These are phyloP conservation scores for Lasioglossum calceatum DNA, from an alignment of 2,888 invertebrate genomes.

Conservation along the genomic window DNA sequence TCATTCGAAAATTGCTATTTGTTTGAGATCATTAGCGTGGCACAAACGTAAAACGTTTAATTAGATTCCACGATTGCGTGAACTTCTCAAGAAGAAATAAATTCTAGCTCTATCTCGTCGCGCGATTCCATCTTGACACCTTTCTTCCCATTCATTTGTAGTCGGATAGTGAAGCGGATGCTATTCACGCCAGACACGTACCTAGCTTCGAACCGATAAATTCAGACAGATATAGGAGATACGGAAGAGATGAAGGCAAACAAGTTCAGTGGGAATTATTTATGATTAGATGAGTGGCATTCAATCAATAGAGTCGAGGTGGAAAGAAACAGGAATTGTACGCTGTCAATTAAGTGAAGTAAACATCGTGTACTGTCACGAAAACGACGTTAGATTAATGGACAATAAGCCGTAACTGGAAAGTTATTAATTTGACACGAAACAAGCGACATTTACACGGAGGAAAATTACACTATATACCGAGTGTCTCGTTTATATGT, in stretches of 20 bases:
- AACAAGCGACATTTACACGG: background rate
- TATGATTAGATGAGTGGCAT: background rate
- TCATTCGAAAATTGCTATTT: background rate
- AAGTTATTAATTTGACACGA: background rate
- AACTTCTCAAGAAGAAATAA: background rate
- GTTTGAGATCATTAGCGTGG: background rate
- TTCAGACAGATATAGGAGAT: background rate
- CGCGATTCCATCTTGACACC: background rate
- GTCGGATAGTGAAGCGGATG: background rate
- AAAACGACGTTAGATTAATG: background rate
- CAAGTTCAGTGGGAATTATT: slow-evolving; percentile 6
- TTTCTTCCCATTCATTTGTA: background rate
- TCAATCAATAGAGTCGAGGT: background rate
- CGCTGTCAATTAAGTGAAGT: background rate
- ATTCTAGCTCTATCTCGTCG: background rate
- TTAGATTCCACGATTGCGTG: background rate
- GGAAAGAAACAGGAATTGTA: background rate
- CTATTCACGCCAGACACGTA: slow-evolving; percentile 4
- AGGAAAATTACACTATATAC: background rate
- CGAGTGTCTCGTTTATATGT: no score
- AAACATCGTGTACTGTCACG: background rate
- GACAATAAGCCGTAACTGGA: background rate
- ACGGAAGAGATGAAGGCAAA: background rate
- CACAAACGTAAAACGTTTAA: background rate
- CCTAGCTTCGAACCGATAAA: background rate